Base-by-base conservation (phyloP, 1,140 invertebrate genomes). In the Apis dorsata region DNA sequence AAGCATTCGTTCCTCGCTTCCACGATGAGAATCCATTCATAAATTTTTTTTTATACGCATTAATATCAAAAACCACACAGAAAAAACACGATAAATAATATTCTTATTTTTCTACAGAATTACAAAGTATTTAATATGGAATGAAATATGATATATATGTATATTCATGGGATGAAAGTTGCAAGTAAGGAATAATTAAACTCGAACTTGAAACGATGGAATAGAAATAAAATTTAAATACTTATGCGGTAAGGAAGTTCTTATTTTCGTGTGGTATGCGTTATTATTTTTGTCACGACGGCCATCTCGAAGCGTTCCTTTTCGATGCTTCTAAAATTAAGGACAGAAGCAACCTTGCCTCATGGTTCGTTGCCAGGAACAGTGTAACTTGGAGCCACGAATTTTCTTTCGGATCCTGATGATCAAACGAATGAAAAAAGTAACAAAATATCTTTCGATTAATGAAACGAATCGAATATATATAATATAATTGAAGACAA, bases 261-360 rank as follows among this genome's bases (percentile, higher is more conserved):
- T 28, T 57, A 44, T n/a, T 76, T 21, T 28, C 44, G n/a, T 84
- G 85, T 84, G 84, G 88, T 86, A 63, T 70, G 69, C 73, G 62
- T 70, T 69, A 78, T 69, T 83, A 77, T 78, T 75, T 75, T 77
- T 44, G 75, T 77, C 75, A 49, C 11, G 57, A 53, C 60, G 62
- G 34, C 49, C 51, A n/a, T 68, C 57, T 28, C 59, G 44, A 12
- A 44, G 19, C 72, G 57, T 75, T 74, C 9, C 59, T 62, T 63
- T 75, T 19, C 59, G 59, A 24, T 19, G 75, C 24, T 77, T 66
- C 75, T 77, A 77, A 77, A 77, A 77, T 77, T 77, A 77, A 77
- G 51, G 75, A 65, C n/a, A 53, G 60, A 65, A n/a, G 75, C 28
- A 77, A 55, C 62, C 75, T 66, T 68, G 24, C 63, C 1, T 1